Conservation (phyloP, 2,888 invertebrate genomes). For the Lasioglossum marginatum region DNA sequence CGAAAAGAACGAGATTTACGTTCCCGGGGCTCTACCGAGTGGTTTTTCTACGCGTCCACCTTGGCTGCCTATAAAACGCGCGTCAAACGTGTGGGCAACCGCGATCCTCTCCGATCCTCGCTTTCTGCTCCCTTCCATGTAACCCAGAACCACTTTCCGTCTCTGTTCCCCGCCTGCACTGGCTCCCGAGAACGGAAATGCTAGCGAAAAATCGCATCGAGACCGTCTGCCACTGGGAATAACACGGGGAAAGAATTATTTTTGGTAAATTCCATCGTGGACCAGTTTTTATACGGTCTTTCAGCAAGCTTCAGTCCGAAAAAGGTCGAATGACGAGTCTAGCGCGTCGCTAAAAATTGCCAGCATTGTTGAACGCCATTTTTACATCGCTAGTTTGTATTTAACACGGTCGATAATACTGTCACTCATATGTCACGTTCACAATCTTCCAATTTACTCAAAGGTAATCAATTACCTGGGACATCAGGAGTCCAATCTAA, state of each 20-base stretch:
- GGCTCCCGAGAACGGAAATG: slow-evolving; percentile 35
- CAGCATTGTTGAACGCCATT: background rate
- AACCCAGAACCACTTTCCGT: slow-evolving; percentile 28
- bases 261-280: background rate
- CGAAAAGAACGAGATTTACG: slow-evolving; percentile 66
- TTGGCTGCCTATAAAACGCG: slow-evolving; percentile 66
- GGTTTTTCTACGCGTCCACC: slow-evolving; percentile 67
- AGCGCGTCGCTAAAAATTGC: background rate
- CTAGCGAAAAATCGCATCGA: slow-evolving; percentile 34
- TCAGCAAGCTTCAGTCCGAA: background rate
- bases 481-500: no score
- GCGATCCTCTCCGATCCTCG: slow-evolving; percentile 51
- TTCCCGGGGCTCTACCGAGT: slow-evolving; percentile 37
- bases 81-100: slow-evolving; percentile 61
- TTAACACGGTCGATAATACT: no score
- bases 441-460: no score
- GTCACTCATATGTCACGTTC: no score
- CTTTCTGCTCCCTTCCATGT: slow-evolving; percentile 33
- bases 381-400: background rate
- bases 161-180: background rate
- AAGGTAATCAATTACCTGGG: no score
- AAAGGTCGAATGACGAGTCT: background rate
- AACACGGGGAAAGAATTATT: background rate
- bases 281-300: background rate
- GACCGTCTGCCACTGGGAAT: background rate